These are phyloP conservation scores for Drosophila setifemur DNA, from an alignment of 1,140 invertebrate genomes.

Conservation along the genomic window DNA sequence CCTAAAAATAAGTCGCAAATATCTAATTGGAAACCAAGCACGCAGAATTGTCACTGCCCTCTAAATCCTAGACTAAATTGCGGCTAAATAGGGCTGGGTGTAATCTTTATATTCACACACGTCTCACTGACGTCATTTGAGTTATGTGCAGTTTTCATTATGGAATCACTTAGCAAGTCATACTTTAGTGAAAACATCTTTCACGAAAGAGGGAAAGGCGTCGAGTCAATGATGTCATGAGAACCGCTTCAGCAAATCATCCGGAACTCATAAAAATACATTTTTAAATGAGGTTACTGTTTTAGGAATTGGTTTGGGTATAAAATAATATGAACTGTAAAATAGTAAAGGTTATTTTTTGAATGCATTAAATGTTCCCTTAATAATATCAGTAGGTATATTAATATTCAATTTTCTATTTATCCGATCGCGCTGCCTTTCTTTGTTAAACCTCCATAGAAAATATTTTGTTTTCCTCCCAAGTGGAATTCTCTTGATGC, in stretches of 20 bases:
- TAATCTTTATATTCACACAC: slow-evolving; percentile 47
- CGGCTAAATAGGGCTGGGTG: slow-evolving; percentile 22
- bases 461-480: neutral
- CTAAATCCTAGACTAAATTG: neutral
- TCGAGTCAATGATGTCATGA: neutral
- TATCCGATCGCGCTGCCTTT: neutral
- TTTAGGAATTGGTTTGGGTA: too few relatives aligned
- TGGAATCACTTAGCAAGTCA: slow-evolving; percentile 11
- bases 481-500: neutral
- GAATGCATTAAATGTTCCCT: too few relatives aligned
- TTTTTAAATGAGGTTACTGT: neutral
- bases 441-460: too few relatives aligned
- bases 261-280: neutral
- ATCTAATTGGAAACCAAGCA: slow-evolving; percentile 7
- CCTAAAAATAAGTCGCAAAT: neutral
- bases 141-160: slow-evolving; percentile 14
- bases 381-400: too few relatives aligned
- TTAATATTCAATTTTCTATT: too few relatives aligned
- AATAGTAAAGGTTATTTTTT: too few relatives aligned
- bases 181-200: neutral
- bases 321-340: too few relatives aligned
- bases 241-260: neutral
- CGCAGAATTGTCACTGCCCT: neutral
- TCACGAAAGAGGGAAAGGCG: neutral
- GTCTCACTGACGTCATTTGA: slow-evolving; percentile 43